Base-by-base conservation (phyloP, 2,888 invertebrate species). In the Adelognathus sp. region DNA sequence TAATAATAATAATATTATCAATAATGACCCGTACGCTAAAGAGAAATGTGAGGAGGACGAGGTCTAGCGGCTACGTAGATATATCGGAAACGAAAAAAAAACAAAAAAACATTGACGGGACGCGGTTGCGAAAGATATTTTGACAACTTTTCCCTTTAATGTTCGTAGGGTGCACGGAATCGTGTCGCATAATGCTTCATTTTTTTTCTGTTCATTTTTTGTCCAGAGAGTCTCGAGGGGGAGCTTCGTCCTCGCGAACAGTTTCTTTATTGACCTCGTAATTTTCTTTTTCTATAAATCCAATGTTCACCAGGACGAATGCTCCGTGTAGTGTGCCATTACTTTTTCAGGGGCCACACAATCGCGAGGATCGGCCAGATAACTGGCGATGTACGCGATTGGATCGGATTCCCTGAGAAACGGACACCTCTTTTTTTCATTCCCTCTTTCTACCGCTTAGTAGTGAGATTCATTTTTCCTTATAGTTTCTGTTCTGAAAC, bases 221-320 rank as follows among this genome's bases (percentile, higher is more conserved):
- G 27, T 11, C 18, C 14, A 14, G 18, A 46, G 50, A 33, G 70
- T 46, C 58, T 60, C 39, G 36, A 72, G 61, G 52, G 63, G 11
- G 50, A 14, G 36, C 76, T 81, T 87, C 86, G 87, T 89, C 88
- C 88, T 84, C 79, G 87, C 85, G 87, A 89, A 87, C 88, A 83
- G 82, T 72, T 52, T 46, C 16, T 52, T 18, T 3, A 11, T n/a
- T 31, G 44, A 21, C 11, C 46, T 9, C 21, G 4, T 11, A 46
- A 21, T 3, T 21, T 18, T 46, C 24, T 66, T 61, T 54, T 52
- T 29, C 6, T 24, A 6, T 9, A 18, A 29, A 3, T 16, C 33
- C 9, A n/a, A 72, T 84, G 88, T 88, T 88, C 88, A 81, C 87
- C 80, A 83, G 88, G 87, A 89, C 88, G 87, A 88, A 83, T 75